Base-by-base conservation (phyloP, 2,888 invertebrate genomes). In the Hemistola chrysoprasaria region DNA sequence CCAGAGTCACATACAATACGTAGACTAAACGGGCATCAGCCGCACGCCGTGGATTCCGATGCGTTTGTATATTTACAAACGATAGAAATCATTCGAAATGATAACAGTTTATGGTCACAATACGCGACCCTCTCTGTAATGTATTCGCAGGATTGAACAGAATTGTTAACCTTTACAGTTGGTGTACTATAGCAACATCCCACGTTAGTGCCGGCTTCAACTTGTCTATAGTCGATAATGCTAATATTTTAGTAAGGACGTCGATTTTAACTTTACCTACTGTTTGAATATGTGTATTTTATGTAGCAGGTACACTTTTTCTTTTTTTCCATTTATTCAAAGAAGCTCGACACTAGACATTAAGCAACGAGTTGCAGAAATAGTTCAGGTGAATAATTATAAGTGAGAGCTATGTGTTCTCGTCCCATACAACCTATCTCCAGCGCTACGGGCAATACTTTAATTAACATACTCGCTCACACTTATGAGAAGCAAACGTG, bases 1-100 rank as follows among this genome's bases (percentile, higher is more conserved):
- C 73, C 59, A 67, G 60, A 71, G 69, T 72, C 77, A 80, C 77
- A 80, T 71, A 80, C 79, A 84, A 81, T 78, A 52, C 47, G 50
- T 71, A 75, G 62, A 65, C 77, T 76, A 81, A 82, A 81, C 73
- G 71, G 78, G 71, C 72, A 76, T 82, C 75, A 71, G 67, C 66
- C 53, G 68, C 59, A 65, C 56, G 62, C 66, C 56, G 53, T 53
- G 57, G 61, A 78, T 78, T 70, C 78, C 78, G 49, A 66, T 45
- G 65, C 53, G 57, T 59, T 59, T 65, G 62, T 67, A 68, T 73
- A 73, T 68, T 71, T 62, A 60, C 67, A 62, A 61, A 65, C 65
- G 61, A 71, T 68, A 63, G 59, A 48, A 59, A 68, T 64, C 71
- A 69, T 70, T 66, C 53, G 62, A 60, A 56, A 69, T 61, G 65